phyloP scores from a whole-genome alignment of 92 coral and sea anemone species.

The Palythoa heliodiscus region DNA sequence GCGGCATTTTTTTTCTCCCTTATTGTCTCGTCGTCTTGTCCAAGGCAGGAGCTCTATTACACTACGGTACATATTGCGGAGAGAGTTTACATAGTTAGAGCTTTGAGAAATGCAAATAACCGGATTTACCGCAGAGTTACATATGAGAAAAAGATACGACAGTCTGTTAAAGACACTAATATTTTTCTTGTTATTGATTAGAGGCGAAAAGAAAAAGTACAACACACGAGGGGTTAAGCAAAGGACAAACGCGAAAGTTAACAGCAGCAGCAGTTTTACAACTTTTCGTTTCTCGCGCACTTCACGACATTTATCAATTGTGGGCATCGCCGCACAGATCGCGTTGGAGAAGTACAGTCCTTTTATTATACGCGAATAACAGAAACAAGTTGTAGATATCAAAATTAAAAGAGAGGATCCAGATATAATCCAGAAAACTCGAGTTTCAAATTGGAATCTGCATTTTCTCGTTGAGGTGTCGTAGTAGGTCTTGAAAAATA shows the following conservation, averaged over 20 bases:
- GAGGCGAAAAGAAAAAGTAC: slow-evolving; percentile 54
- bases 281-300: slow-evolving; percentile 49
- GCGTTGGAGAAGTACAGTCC: slow-evolving; percentile 44
- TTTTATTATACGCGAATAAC: slow-evolving; percentile 57
- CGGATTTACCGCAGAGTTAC: slow-evolving; percentile 66
- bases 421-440: slow-evolving; percentile 56
- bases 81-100: slow-evolving; percentile 41
- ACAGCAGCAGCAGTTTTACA: slow-evolving; percentile 40
- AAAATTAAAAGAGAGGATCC: slow-evolving; percentile 45
- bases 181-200: slow-evolving; percentile 7
- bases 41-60: not conserved
- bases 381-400: slow-evolving; percentile 52
- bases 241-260: slow-evolving; percentile 53
- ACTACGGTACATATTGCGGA: not conserved
- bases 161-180: slow-evolving; percentile 42
- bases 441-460: slow-evolving; percentile 50
- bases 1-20: not conserved
- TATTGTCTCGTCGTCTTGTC: not conserved
- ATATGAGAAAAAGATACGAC: slow-evolving; percentile 55
- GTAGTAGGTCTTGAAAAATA: slow-evolving; percentile 57
- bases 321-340: slow-evolving; percentile 28
- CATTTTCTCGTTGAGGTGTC: slow-evolving; percentile 42
- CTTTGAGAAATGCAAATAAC: slow-evolving; percentile 60
- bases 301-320: slow-evolving; percentile 19
- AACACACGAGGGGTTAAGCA: slow-evolving; percentile 56